Evolutionary conservation across 2,797 vertebrate species (phyloP), one percentile per base, ranked within the genome.

Genomic region (Gallinago solitaria): DNA sequence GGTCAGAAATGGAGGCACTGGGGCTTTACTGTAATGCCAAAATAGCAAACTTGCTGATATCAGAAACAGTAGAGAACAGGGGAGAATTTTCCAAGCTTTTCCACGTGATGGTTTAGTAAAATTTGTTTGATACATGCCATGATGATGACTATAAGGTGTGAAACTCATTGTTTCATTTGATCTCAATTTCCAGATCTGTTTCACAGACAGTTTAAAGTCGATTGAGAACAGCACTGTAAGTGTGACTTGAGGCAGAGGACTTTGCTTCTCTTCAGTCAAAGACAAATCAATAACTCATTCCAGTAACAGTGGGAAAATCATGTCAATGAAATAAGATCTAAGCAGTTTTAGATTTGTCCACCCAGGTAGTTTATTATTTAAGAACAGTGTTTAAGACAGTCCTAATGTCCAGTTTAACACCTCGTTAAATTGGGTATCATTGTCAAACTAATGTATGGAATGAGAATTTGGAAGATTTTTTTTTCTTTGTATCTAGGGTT

Each of bases 1-100:
- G 96, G 89, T 96, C 81, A 96, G 95, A 97, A 93, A 92, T 96
- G 96, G 95, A 96, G 94, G 90, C 69, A 25, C 83, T 54, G 86
- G 96, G 90, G 70, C 92, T 94, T 89, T 83, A 91, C 83, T 73
- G 47, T 71, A 67, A 79, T 91, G 71, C 51, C 69, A 57, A 20
- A 92, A 57, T 14, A 43, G 20, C 50, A 33, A 94, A 93, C 48
- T 88, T 93, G 65, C 83, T 63, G 88, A 57, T 60, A 74, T 28
- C 71, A 74, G 35, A n/a, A 90, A 65, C 17, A 30, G 54, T 50
- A 78, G 67, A 47, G 10, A 19, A 13, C 15, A 24, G 50, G 1
- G 32, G 48, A 45, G 59, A 39, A 16, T 33, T 82, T 87, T 47
- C 59, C 20, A 71, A 25, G 48, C 39, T 90, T 86, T 73, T 67